These are phyloP conservation scores for Parotia lawesii DNA, from an alignment of 2,113 vertebrate species.

Conservation along the genomic window DNA sequence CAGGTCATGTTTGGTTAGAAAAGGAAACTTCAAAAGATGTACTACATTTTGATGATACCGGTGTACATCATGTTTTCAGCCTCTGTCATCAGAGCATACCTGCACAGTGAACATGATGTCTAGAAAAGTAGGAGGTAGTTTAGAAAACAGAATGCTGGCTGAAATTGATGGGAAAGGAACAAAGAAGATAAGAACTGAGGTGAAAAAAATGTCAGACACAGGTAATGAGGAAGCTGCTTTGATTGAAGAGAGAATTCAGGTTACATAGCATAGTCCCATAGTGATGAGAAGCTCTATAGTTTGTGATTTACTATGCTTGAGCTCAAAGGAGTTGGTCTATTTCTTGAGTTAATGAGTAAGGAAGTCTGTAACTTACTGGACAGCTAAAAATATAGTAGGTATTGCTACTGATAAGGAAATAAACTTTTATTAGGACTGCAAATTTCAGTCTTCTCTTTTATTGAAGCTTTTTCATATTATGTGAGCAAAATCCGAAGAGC, in stretches of 20 bases:
- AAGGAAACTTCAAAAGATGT: neutral
- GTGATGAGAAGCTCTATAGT: neutral
- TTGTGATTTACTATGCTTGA: neutral
- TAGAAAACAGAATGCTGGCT: neutral
- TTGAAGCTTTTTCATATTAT: neutral
- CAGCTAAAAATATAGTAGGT: neutral
- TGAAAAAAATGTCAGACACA: neutral
- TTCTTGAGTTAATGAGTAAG: constrained; percentile 9
- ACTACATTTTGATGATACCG: neutral
- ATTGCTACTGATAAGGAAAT: neutral
- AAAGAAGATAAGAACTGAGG: neutral
- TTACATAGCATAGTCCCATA: neutral
- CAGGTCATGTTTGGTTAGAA: neutral
- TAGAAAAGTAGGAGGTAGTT: neutral
- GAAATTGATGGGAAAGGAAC: neutral
- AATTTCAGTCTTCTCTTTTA: neutral
- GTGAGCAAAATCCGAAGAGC: neutral
- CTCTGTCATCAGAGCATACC: neutral
- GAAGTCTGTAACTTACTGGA: neutral
- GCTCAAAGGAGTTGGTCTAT: neutral
- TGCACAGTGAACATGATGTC: neutral
- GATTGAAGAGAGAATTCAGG: neutral
- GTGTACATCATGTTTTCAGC: neutral
- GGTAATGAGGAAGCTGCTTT: neutral
- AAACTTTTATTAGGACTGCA: neutral